Base-by-base conservation (phyloP, 2,888 invertebrate genomes). In the Copidosoma aretas region DNA sequence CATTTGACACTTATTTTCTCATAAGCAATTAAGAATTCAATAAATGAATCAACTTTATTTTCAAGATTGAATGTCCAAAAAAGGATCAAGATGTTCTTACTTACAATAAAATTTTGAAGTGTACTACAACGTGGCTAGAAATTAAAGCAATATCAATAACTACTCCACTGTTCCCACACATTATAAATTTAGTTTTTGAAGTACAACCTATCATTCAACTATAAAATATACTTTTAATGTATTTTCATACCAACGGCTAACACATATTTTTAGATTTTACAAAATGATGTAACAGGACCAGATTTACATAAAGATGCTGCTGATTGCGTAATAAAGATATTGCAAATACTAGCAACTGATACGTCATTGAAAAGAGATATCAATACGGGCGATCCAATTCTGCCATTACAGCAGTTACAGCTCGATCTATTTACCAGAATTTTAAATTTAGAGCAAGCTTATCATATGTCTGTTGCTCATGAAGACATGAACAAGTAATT, bases 81-180 rank as follows among this genome's bases (percentile, higher is more conserved):
- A 91, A 85, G 76, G 88, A 88, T 72, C 84, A 85, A 21, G 88
- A 91, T 80, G 85, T 89, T 71, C 88, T 90, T 79, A 88, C 92
- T 71, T 89, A 91, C 60, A 85, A 89, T 64, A 92, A 92, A 82
- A 90, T 93, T 39, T 86, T 95, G 64, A 89, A 91, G 76, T 97
- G 97, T 84, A 91, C 96, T 82, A 93, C 93, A 0, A 94, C 96
- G 12, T 98, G 97, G 97, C 89, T 97, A 75, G 90, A 91, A 65
- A 90, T 96, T 15, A 91, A 91, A 77, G 93, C 93, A 17, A 89
- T 97, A 74, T 89, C 91, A 46, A 87, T 95, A 64, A 90, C 91
- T 73, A 5, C 63, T 52, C 64, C 68, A 58, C 53, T 60, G 22
- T 64, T 66, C 52, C 92, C 91, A 84, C 86, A 90, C 1, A 89